Conservation (phyloP, 1,140 invertebrate species). For the Apis florea region DNA sequence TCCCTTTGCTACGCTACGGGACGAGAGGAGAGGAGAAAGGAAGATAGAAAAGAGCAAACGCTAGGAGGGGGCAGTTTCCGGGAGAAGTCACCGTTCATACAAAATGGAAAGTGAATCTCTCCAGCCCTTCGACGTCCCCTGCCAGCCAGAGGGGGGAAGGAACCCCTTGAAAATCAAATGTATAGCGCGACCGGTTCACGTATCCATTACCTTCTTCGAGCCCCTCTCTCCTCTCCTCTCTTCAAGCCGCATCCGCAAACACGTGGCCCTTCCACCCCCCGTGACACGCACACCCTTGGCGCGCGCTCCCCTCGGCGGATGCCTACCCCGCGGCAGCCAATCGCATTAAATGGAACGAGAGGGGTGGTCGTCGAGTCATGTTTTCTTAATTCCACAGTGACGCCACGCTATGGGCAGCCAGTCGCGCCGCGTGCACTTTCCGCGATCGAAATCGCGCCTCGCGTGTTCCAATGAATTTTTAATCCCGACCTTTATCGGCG, state of each 20-base stretch:
- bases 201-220: conserved; percentile 69
- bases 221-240: conserved; percentile 35
- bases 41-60: conserved; percentile 17
- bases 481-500: conserved; percentile 30
- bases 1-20: not conserved
- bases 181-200: conserved; percentile 58
- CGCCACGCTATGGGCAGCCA: too few relatives aligned
- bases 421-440: conserved; percentile 48
- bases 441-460: conserved; percentile 43
- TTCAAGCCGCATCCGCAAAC: conserved; percentile 37
- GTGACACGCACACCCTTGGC: conserved; percentile 26
- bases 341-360: conserved; percentile 61
- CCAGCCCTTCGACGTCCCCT: conserved; percentile 45
- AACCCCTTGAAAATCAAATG: conserved; percentile 55
- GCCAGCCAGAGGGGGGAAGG: conserved; percentile 45
- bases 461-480: conserved; percentile 49
- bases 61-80: conserved; percentile 54
- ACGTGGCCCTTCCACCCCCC: conserved; percentile 47
- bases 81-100: conserved; percentile 62
- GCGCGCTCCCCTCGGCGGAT: conserved; percentile 1
- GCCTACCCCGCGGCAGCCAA: conserved; percentile 38
- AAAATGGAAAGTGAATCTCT: conserved; percentile 72
- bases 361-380: conserved; percentile 49
- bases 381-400: conserved; percentile 65
- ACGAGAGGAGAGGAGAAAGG: not conserved